Evolutionary conservation across 2,797 vertebrate species (phyloP), one percentile per base, ranked within the genome.

Genomic region (Limosa lapponica): DNA sequence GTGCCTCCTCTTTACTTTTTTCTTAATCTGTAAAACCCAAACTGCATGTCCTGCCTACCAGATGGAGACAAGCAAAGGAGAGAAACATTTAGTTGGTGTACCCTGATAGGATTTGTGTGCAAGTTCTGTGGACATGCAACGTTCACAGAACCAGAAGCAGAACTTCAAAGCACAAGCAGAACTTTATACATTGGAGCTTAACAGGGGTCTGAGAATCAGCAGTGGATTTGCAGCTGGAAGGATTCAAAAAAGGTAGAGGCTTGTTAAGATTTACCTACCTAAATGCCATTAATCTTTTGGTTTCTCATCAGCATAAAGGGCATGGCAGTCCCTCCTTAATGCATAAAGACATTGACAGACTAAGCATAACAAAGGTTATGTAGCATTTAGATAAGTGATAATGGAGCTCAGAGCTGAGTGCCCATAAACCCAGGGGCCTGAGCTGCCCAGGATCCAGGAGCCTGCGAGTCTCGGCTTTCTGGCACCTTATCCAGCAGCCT

Each of bases 391-490:
- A 72, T 73, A 16, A 14, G 43, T 78, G 88, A 83, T 95, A 95
- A 93, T 85, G 89, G 71, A 95, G 64, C 73, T 91, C 59, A 72
- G 82, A 87, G 83, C 51, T 73, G 77, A 95, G 64, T 65, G 74
- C 57, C 81, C 71, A 59, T 66, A 90, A 87, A 77, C 65, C 59
- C 74, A 51, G 81, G 39, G 69, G 59, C 44, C 67, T 43, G 71
- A 39, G 67, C 87, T 92, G 89, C 87, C 79, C 91, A 86, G 58
- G 32, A 74, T 16, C 34, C 88, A 79, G 96, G 94, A 96, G 95
- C 44, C 96, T 90, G 82, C 8, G 74, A 94, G 96, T 95, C 95
- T 95, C 10, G 41, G 78, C 55, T 92, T 13, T 8, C 90, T 94
- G 95, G 95, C 96, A 94, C 81, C 89, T 92, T 46, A 59, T 2